Evolutionary conservation across 1,140 invertebrate genomes (phyloP), one percentile per base, ranked within the genome.

Genomic region (Acarapis woodi): DNA sequence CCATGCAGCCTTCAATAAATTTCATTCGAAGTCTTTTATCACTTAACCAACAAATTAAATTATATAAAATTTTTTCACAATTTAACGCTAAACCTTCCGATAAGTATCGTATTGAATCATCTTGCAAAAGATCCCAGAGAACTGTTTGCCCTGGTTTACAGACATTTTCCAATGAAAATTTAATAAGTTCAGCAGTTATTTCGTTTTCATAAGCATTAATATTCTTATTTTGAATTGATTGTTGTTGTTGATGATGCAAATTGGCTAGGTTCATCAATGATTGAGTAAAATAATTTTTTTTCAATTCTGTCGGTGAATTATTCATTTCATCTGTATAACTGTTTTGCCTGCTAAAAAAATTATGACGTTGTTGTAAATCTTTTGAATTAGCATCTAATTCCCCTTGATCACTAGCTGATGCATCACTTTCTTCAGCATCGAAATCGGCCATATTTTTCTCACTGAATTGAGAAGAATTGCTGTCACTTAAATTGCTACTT

Each of bases 361-460:
- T n/a, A n/a, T n/a, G n/a, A n/a, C n/a, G n/a, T n/a, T n/a, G n/a
- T n/a, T n/a, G n/a, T n/a, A n/a, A n/a, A n/a, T n/a, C n/a, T n/a
- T n/a, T n/a, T n/a, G n/a, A n/a, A n/a, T n/a, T n/a, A n/a, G n/a
- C n/a, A n/a, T n/a, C n/a, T n/a, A n/a, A n/a, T n/a, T n/a, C n/a
- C 30, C 85, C 79, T 50, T 85, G 72, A n/a, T n/a, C n/a, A n/a
- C n/a, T n/a, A n/a, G n/a, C n/a, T n/a, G n/a, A n/a, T 53, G 71
- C 71, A 18, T 68, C 72, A 24, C 73, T 78, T 46, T 85, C 76
- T 49, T 88, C 80, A 19, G 80, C 82, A 46, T 87, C 80, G 49
- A 88, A 79, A 55, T 87, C 80, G 0, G 77, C 78, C 65, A 87
- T 70, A 53, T 85, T 85, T 44, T 83, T 85, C 45, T 83, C 78